Evolutionary conservation across 2,797 vertebrate species (phyloP).

Genomic region (Danio kyathit): DNA sequence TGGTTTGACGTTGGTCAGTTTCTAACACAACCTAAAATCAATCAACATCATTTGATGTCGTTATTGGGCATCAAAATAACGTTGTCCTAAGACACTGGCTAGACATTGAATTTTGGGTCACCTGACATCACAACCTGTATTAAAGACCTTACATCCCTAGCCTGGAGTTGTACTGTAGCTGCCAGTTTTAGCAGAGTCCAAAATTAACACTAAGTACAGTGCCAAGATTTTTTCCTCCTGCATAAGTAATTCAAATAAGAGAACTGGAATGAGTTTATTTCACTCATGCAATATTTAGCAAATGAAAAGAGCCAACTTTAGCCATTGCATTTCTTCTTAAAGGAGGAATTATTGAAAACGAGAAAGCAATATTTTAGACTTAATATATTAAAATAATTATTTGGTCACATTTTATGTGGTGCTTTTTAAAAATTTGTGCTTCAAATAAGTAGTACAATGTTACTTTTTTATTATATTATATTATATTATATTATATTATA

Average conservation of each 20-base stretch:
- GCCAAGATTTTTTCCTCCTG: not conserved
- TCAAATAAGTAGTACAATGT: not conserved
- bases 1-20: no score
- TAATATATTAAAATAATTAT: no score
- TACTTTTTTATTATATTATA: not conserved
- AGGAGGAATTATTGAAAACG: no score
- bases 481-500: not conserved
- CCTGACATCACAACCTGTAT: no score
- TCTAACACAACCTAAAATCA: no score
- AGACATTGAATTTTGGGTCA: no score
- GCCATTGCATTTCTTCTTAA: not conserved
- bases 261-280: not conserved
- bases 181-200: not conserved
- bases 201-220: not conserved
- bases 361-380: no score
- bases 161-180: not conserved
- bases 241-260: conserved; percentile 9
- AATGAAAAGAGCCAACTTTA: not conserved
- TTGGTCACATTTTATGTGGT: no score
- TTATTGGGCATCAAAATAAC: no score
- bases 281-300: not conserved
- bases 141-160: not conserved
- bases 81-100: no score
- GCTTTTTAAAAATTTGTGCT: no score
- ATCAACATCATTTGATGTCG: no score